Evolutionary conservation across 2,113 vertebrate genomes (phyloP).

Genomic region (Chrysemys picta): DNA sequence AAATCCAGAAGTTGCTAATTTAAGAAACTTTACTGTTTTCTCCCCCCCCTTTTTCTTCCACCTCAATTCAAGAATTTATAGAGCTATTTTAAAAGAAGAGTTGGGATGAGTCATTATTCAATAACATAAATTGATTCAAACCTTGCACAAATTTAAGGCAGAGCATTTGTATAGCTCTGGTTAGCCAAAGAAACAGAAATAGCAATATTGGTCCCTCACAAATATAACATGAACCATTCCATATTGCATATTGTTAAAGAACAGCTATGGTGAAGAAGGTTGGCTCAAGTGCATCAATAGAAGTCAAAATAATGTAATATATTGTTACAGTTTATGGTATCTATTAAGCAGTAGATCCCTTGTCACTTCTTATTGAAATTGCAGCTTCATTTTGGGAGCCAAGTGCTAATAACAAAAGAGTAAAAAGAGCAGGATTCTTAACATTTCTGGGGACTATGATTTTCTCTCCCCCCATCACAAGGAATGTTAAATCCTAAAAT

Average conservation of each 20-base stretch:
- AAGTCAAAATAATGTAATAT: neutral
- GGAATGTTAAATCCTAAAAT: neutral
- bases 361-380: neutral
- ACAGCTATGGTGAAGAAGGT: neutral
- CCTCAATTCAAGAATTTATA: slow-evolving; percentile 13
- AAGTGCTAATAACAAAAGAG: neutral
- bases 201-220: neutral
- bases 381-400: neutral
- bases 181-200: neutral
- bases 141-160: slow-evolving; percentile 7
- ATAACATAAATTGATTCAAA: slow-evolving; percentile 1
- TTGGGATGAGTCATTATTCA: neutral
- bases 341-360: fast-evolving
- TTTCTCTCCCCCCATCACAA: neutral
- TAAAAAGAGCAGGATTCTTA: neutral
- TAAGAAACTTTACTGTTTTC: slow-evolving; percentile 25
- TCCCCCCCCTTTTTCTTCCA: neutral
- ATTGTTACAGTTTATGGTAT: neutral
- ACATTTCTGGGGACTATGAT: neutral
- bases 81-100: neutral
- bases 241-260: neutral
- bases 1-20: slow-evolving; percentile 9
- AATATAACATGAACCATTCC: neutral
- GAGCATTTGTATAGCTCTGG: neutral
- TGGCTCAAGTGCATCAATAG: neutral